Conservation (phyloP, 2,113 vertebrate species). For the Acrocephalus arundinaceus region DNA sequence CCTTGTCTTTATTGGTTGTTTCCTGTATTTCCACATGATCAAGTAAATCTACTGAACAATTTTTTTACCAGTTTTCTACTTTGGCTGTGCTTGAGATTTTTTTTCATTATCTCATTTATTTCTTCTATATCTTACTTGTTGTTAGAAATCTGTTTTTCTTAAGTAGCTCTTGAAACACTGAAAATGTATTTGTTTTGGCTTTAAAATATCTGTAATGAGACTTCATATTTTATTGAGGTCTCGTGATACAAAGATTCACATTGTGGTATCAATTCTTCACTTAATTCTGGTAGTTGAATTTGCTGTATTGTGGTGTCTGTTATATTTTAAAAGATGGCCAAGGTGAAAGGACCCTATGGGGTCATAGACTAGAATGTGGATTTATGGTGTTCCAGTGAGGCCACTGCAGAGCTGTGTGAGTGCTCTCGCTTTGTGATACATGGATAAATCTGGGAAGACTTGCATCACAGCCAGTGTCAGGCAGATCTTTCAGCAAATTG, state of each 20-base stretch:
- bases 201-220: not conserved
- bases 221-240: not conserved
- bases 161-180: not conserved
- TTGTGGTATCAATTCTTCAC: not conserved
- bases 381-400: not conserved
- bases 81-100: not conserved
- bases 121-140: not conserved
- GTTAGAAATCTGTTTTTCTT: not conserved
- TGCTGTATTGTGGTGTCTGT: not conserved
- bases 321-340: not conserved
- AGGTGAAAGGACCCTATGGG: not conserved
- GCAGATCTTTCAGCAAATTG: not conserved
- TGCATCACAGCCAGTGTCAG: not conserved
- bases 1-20: not conserved
- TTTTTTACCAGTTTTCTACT: not conserved
- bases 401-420: not conserved
- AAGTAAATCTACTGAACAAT: not conserved
- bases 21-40: not conserved
- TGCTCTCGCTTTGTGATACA: not conserved
- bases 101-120: not conserved
- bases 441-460: not conserved
- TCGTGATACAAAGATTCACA: fast-evolving
- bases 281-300: not conserved
- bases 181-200: not conserved
- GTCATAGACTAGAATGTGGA: not conserved